Base-by-base conservation (phyloP, 2,888 invertebrate genomes). In the Diarsia dahlii region DNA sequence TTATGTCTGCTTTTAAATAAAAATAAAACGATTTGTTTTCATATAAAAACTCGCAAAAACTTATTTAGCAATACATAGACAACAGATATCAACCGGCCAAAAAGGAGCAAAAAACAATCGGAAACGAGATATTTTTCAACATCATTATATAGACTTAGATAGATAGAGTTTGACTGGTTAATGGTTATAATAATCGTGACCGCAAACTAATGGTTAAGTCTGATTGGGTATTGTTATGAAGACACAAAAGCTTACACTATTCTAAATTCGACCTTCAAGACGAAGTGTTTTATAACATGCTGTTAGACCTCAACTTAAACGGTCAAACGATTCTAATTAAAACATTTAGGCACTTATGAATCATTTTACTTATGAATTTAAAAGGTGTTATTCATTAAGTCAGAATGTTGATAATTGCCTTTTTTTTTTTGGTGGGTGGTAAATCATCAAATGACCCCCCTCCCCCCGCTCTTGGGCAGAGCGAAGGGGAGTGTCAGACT, bases 171-270 rank as follows among this genome's bases (percentile, higher is more conserved):
- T 54, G 70, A 54, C 50, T 63, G 28, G 28, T 62, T 50, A 64
- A 64, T 63, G 23, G 28, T 62, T 50, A 64, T 67, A 74, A 74
- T 68, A 78, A 69, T 83, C 82, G 86, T 86, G 79, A 78, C 83
- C 64, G 58, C 66, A 74, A 60, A 67, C 66, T 82, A 74, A 78
- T 74, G 68, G 69, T 65, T 54, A 48, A 23, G 34, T 45, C 70
- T 73, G 83, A 82, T 86, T 83, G 58, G 54, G 15, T 73, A 71
- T 84, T 81, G 72, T 84, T 82, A 68, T 45, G 46, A 67, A 69
- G 45, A 28, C n/a, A 76, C 72, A 71, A 73, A 80, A 67, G 66
- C 39, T 63, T 60, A 34, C n/a, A n/a, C n/a, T 52, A 60, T 48
- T 80, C 18, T 66, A 63, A 52, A 56, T 58, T 39, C 10, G 34